Evolutionary conservation across 2,797 vertebrate genomes (phyloP).

Genomic region (Brachyalestes nurse): DNA sequence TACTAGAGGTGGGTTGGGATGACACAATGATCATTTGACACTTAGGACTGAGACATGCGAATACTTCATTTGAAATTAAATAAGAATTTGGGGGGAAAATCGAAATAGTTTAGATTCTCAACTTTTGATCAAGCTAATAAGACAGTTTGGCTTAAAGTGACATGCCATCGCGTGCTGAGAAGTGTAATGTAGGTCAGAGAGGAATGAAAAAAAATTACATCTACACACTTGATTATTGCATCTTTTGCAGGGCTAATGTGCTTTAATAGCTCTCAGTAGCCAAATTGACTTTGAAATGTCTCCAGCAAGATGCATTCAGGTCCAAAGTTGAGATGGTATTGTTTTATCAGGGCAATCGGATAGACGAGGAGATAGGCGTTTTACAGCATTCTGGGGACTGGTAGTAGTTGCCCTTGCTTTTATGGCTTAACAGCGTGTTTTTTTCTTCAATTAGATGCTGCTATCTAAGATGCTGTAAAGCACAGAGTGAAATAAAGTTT

Average conservation of each 20-base stretch:
- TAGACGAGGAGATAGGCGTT: conserved; percentile 65
- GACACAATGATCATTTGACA: not conserved
- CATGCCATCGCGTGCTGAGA: not conserved
- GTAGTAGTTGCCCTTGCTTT: conserved; percentile 54
- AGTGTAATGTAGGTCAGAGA: not conserved
- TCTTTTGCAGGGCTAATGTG: conserved; percentile 53
- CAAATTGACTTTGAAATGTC: conserved; percentile 56
- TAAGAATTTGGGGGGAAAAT: not conserved
- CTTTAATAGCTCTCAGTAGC: conserved; percentile 54
- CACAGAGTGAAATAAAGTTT: conserved; percentile 46
- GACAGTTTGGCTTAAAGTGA: not conserved
- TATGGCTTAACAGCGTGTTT: conserved; percentile 70
- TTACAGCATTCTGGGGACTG: conserved; percentile 54
- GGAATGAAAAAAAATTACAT: not conserved
- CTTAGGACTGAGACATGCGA: not conserved
- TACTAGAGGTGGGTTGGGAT: not conserved
- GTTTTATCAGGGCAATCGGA: conserved; percentile 73
- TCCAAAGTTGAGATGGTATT: conserved; percentile 75
- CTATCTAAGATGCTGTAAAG: conserved; percentile 63
- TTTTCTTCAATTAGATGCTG: conserved; percentile 64
- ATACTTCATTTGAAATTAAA: not conserved
- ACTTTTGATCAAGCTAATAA: not conserved
- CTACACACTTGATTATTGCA: conserved; percentile 7
- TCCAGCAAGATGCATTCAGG: conserved; percentile 66
- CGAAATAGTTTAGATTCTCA: no score